Percentiles rank a stretch among this genome's conserved stretches.
Evolutionary conservation across 2,113 vertebrate species (phyloP).

Genomic region (Riparia riparia): DNA sequence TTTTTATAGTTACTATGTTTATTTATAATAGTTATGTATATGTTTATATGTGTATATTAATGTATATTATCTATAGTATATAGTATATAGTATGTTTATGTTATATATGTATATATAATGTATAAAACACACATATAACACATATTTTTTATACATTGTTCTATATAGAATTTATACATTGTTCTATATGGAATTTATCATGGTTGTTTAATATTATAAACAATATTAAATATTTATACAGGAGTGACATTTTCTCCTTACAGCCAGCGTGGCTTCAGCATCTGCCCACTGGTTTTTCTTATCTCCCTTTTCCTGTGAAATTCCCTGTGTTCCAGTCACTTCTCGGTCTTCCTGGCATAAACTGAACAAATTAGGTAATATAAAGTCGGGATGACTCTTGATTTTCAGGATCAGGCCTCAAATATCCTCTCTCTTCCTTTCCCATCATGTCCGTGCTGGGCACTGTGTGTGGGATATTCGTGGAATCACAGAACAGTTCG

Average conservation of each 20-base stretch:
- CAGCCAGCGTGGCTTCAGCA: background rate
- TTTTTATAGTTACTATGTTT: background rate
- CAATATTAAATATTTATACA: background rate
- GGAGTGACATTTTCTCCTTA: background rate
- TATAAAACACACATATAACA: no score
- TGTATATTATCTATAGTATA: no score
- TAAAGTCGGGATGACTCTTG: background rate
- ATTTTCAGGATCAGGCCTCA: background rate
- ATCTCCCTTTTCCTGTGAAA: background rate
- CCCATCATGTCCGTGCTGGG: rapidly evolving
- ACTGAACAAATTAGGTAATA: background rate
- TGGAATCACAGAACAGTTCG: background rate
- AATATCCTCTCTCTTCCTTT: background rate
- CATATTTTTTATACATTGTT: no score
- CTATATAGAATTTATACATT: no score
- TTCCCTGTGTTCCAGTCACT: background rate
- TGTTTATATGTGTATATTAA: no score
- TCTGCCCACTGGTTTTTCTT: rapidly evolving
- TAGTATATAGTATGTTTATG: no score
- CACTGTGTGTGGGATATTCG: rapidly evolving
- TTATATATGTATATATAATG: no score
- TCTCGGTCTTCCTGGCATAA: background rate
- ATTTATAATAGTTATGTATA: background rate
- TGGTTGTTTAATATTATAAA: background rate
- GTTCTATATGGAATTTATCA: background rate